Percentiles rank a stretch among this genome's conserved stretches.
Conservation (phyloP, 2,888 invertebrate genomes). For the Tricholauxania praeusta region DNA sequence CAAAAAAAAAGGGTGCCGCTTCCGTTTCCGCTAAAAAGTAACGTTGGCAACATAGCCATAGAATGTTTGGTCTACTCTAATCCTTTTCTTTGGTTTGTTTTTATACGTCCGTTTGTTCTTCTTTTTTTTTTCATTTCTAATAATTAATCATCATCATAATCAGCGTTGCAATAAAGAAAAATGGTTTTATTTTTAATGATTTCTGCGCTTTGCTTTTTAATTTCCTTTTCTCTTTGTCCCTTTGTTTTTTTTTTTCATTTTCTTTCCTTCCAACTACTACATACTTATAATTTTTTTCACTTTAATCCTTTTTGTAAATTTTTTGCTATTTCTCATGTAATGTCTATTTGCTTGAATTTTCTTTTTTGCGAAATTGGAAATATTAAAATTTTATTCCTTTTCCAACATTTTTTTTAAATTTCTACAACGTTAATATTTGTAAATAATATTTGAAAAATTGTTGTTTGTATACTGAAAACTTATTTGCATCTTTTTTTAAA, state of each 20-base stretch:
- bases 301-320: too few species aligned
- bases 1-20: not conserved
- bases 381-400: slow-evolving; percentile 20
- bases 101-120: not conserved
- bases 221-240: too few species aligned
- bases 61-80: not conserved
- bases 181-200: slow-evolving; percentile 20
- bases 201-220: not conserved
- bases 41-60: not conserved
- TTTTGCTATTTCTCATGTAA: too few species aligned
- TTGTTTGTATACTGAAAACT: slow-evolving; percentile 30
- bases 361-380: too few species aligned
- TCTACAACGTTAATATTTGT: slow-evolving; percentile 45
- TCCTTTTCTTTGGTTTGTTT: not conserved
- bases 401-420: slow-evolving; percentile 31
- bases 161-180: slow-evolving; percentile 2
- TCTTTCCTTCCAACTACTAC: too few species aligned
- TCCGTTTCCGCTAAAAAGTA: slow-evolving; percentile 4
- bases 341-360: too few species aligned
- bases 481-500: not conserved
- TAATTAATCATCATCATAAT: slow-evolving; percentile 41
- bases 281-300: too few species aligned
- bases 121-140: slow-evolving; percentile 5
- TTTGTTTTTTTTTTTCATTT: too few species aligned
- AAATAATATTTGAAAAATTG: slow-evolving; percentile 44